Evolutionary conservation across 2,888 invertebrate species (phyloP).

Genomic region (Phyto melanocephala): DNA sequence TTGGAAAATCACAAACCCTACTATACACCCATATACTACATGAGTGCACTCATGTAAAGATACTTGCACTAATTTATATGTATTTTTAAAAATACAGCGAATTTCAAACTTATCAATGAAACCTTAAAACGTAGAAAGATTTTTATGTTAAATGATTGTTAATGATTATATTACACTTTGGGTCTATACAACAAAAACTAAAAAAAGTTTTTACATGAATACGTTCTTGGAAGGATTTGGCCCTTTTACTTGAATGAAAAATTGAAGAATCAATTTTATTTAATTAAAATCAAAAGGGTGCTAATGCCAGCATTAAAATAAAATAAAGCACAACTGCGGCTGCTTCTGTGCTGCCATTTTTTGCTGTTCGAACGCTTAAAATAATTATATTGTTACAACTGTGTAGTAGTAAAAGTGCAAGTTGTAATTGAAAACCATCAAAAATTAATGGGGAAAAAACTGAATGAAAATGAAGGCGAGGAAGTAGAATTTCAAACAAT

Average conservation of each 20-base stretch:
- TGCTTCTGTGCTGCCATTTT: constrained; percentile 16
- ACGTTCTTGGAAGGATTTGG: background rate
- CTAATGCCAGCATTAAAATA: constrained; percentile 41
- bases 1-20: too few species aligned
- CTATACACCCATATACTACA: too few species aligned
- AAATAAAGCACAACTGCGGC: background rate
- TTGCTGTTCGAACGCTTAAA: constrained; percentile 15
- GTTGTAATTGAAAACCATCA: constrained; percentile 63
- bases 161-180: constrained; percentile 1
- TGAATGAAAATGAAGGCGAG: background rate
- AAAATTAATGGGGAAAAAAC: constrained; percentile 32
- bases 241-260: constrained; percentile 38
- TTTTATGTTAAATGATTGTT: constrained; percentile 40
- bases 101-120: too few species aligned
- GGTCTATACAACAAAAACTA: background rate
- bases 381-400: constrained; percentile 43
- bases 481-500: constrained; percentile 24
- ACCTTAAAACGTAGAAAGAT: background rate
- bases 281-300: constrained; percentile 56
- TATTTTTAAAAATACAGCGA: too few species aligned
- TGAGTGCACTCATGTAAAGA: too few species aligned
- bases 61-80: too few species aligned
- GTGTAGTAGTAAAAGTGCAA: constrained; percentile 33
- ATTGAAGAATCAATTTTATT: constrained; percentile 30
- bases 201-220: background rate